Percentiles rank a stretch among this genome's conserved stretches.
These are phyloP conservation scores for Syrmaticus mikado DNA, from an alignment of 2,113 vertebrate species.

Conservation along the genomic window DNA sequence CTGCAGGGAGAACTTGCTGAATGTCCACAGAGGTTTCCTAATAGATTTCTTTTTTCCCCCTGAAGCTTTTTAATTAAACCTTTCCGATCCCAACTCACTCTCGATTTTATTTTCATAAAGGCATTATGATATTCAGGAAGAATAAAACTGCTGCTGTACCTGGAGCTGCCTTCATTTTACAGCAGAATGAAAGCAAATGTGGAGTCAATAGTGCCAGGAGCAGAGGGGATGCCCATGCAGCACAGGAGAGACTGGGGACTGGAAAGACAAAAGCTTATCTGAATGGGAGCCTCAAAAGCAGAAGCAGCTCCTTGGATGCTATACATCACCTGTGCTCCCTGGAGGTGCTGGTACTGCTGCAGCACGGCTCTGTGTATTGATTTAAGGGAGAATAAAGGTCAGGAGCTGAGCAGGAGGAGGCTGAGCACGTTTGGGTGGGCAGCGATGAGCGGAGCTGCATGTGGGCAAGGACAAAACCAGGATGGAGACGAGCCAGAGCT, in stretches of 20 bases:
- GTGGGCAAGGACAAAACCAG: not conserved
- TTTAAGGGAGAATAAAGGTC: constrained; percentile 45
- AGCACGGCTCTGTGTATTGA: constrained; percentile 7
- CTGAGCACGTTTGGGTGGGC: not conserved
- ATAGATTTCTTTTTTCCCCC: not conserved
- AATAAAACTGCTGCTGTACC: constrained; percentile 9
- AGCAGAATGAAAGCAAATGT: not conserved
- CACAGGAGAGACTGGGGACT: not conserved
- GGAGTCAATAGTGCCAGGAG: not conserved
- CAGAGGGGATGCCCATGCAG: not conserved
- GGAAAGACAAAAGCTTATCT: constrained; percentile 1
- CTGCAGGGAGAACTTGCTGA: not conserved
- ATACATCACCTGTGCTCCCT: not conserved
- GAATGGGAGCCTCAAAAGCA: constrained; percentile 11
- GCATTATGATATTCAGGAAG: not conserved
- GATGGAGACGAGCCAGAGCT: not conserved
- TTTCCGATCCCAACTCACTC: not conserved
- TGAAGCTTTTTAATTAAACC: constrained; percentile 18
- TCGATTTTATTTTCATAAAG: not conserved
- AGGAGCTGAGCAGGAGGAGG: not conserved
- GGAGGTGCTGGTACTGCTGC: not conserved
- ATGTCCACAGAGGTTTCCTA: not conserved
- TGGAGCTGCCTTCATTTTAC: constrained; percentile 29
- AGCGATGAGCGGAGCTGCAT: not conserved
- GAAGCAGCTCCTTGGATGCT: not conserved